A percentile compares a stretch with the other conserved stretches of the same genome.
Evolutionary conservation across 2,888 invertebrate species (phyloP).

Genomic region (Acleris holmiana): DNA sequence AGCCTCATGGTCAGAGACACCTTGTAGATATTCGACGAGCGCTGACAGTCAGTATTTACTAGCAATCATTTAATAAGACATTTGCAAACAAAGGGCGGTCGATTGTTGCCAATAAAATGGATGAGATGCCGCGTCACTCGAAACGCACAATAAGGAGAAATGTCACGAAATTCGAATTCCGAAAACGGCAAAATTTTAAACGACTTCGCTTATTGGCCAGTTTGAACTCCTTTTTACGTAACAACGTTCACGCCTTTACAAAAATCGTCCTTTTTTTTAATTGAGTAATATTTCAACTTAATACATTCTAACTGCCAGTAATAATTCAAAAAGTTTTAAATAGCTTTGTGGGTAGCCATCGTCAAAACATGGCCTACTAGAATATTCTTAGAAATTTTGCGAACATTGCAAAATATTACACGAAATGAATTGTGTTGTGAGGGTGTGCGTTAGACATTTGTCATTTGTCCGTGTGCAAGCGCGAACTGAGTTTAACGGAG

Average conservation of each 20-base stretch:
- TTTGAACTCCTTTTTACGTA: slow-evolving; percentile 41
- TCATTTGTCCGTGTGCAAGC: slow-evolving; percentile 7
- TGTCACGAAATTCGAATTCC: slow-evolving; percentile 58
- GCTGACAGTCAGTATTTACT: slow-evolving; percentile 51
- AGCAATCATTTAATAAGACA: slow-evolving; percentile 56
- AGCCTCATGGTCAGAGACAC: no score
- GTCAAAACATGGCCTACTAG: slow-evolving; percentile 63
- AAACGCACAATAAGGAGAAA: slow-evolving; percentile 66
- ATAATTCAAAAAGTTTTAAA: slow-evolving; percentile 52
- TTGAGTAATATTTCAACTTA: slow-evolving; percentile 41
- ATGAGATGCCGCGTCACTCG: slow-evolving; percentile 65
- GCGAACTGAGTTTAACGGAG: not conserved
- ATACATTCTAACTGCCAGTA: slow-evolving; percentile 44
- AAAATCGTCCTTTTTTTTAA: slow-evolving; percentile 40
- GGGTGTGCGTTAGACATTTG: slow-evolving; percentile 11
- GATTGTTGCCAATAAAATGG: slow-evolving; percentile 71
- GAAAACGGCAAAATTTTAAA: slow-evolving; percentile 50
- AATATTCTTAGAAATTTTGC: slow-evolving; percentile 43
- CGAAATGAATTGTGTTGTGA: slow-evolving; percentile 32
- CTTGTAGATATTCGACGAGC: slow-evolving; percentile 46
- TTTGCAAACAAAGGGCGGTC: slow-evolving; percentile 75
- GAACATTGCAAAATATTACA: slow-evolving; percentile 33
- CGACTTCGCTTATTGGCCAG: slow-evolving; percentile 36
- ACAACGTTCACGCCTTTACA: slow-evolving; percentile 18
- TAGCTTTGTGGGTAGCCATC: slow-evolving; percentile 63